These are phyloP conservation scores for Andrena chrysosceles DNA, from an alignment of 2,888 invertebrate species.

Conservation along the genomic window DNA sequence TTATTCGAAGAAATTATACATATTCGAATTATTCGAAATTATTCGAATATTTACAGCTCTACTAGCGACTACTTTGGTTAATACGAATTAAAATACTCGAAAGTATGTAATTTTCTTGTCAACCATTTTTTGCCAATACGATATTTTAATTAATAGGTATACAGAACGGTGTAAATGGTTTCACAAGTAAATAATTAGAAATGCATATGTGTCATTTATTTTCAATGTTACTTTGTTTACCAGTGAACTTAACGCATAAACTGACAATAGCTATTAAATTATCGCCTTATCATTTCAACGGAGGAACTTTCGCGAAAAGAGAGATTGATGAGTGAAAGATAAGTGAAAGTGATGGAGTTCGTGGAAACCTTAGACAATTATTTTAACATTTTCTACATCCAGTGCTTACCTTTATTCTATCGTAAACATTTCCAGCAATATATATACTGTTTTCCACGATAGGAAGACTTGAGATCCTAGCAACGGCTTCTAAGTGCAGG, in stretches of 20 bases:
- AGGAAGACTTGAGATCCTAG: constrained; percentile 92
- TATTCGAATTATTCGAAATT: too few relatives aligned
- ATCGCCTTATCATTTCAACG: not conserved
- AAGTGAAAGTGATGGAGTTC: constrained; percentile 19
- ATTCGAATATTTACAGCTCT: too few relatives aligned
- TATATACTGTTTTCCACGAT: constrained; percentile 92
- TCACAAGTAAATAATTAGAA: too few relatives aligned
- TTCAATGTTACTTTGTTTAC: too few relatives aligned
- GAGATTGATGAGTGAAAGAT: constrained; percentile 20
- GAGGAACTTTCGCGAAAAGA: not conserved
- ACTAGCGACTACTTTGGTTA: too few relatives aligned
- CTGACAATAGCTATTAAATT: not conserved
- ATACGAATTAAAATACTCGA: too few relatives aligned
- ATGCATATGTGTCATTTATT: too few relatives aligned
- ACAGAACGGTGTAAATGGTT: too few relatives aligned
- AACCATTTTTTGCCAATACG: too few relatives aligned
- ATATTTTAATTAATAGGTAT: too few relatives aligned
- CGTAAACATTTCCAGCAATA: constrained; percentile 91
- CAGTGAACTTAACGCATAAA: not conserved
- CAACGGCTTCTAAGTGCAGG: constrained; percentile 89
- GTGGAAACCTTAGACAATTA: not conserved
- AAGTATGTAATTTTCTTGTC: too few relatives aligned
- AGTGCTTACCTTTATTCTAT: constrained; percentile 89
- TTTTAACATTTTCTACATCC: not conserved
- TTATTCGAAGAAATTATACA: too few relatives aligned